Percentiles rank a stretch among this genome's conserved stretches.
Evolutionary conservation across 2,888 invertebrate species (phyloP).

Genomic region (Lobophora halterata): DNA sequence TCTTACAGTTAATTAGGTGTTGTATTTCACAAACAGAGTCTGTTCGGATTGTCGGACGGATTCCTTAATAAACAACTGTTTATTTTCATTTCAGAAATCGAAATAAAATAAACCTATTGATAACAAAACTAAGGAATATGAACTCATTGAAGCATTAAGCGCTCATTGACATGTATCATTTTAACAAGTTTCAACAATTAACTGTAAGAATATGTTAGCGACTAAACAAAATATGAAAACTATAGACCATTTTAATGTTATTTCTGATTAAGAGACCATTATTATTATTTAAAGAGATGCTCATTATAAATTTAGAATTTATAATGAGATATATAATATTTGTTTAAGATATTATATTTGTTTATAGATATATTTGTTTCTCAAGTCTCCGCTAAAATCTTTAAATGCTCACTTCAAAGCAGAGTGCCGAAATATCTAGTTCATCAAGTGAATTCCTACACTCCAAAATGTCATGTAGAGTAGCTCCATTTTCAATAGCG

Average conservation of each 20-base stretch:
- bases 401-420: constrained; percentile 60
- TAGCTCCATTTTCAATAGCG: constrained; percentile 69
- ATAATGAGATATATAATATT: no score
- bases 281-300: no score
- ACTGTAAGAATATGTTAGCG: no score
- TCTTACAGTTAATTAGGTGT: constrained; percentile 49
- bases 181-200: no score
- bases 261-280: no score
- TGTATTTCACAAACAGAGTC: constrained; percentile 42
- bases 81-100: constrained; percentile 12
- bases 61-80: constrained; percentile 12
- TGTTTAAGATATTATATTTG: no score
- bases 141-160: neutral
- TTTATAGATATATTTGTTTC: constrained; percentile 35
- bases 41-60: no score
- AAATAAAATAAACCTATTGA: no score
- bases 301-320: no score
- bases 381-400: constrained; percentile 43
- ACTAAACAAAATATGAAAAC: no score
- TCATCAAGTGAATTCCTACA: constrained; percentile 70
- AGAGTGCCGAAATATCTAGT: constrained; percentile 73
- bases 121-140: no score
- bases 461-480: constrained; percentile 71
- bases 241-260: no score
- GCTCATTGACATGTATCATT: neutral